Evolutionary conservation across 2,797 vertebrate genomes (phyloP).

Genomic region (Characodon lateralis): DNA sequence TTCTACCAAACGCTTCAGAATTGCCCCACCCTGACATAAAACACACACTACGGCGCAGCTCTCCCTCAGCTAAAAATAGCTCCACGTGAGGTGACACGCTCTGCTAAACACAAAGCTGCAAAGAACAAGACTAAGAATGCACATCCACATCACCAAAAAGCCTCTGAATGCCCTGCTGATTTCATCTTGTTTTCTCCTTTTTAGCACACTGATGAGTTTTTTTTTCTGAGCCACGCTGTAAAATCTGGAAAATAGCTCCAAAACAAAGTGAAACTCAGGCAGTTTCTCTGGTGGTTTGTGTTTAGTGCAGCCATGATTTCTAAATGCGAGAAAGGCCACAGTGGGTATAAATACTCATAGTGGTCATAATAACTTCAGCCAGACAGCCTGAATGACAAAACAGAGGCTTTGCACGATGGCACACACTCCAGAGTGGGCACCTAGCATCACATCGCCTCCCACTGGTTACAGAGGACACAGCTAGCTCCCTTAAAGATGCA

Average conservation of each 20-base stretch:
- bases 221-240: conserved; percentile 28
- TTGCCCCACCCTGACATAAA: conserved; percentile 44
- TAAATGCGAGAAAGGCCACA: conserved; percentile 56
- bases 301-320: conserved; percentile 35
- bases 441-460: conserved; percentile 61
- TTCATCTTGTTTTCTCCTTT: conserved; percentile 40
- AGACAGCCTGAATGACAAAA: conserved; percentile 33
- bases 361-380: conserved; percentile 41
- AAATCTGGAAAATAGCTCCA: too few relatives aligned
- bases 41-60: conserved; percentile 49
- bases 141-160: conserved; percentile 24
- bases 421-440: conserved; percentile 17
- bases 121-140: conserved; percentile 41
- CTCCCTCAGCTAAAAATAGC: conserved; percentile 72
- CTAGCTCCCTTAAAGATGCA: conserved; percentile 10
- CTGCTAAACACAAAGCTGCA: conserved; percentile 67
- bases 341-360: conserved; percentile 62
- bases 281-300: conserved; percentile 19
- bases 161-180: conserved; percentile 23
- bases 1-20: conserved; percentile 39
- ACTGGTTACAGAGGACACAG: conserved; percentile 48
- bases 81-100: conserved; percentile 73
- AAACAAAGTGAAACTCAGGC: conserved; percentile 12
- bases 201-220: conserved; percentile 25
- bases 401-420: conserved; percentile 10